Conservation (phyloP, 1,140 invertebrate genomes). For the Steinernema khuongi region DNA sequence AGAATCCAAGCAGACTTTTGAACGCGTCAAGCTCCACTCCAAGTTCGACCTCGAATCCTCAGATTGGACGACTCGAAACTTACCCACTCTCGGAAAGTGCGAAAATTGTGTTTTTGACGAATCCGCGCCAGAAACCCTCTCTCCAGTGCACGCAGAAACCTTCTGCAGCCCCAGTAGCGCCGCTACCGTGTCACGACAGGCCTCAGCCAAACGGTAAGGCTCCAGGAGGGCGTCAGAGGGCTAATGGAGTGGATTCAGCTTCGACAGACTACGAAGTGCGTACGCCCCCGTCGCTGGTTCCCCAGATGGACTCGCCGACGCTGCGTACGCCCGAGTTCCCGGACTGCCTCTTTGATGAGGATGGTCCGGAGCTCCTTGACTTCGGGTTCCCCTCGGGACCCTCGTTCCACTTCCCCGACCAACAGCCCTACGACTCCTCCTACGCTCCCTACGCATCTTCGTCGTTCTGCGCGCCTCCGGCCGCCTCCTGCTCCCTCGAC, state of each 20-base stretch:
- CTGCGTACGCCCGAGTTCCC: neutral
- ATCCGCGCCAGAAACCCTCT: neutral
- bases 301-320: conserved; percentile 5
- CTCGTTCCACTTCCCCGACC: neutral
- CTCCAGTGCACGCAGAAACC: neutral
- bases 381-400: neutral
- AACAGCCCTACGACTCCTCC: neutral
- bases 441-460: neutral
- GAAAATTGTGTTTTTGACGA: conserved; percentile 15
- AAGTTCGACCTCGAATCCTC: neutral
- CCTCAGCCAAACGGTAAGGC: neutral
- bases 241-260: neutral
- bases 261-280: neutral
- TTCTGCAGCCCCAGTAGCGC: neutral
- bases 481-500: neutral
- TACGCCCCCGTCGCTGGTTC: neutral
- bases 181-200: neutral
- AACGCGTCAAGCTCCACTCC: neutral
- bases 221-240: neutral
- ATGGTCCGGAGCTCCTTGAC: neutral
- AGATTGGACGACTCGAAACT: conserved; percentile 5
- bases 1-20: neutral
- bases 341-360: neutral
- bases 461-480: neutral
- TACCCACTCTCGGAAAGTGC: neutral